Evolutionary conservation across 2,888 invertebrate genomes (phyloP).

Genomic region (Lacanobia wlatinum): DNA sequence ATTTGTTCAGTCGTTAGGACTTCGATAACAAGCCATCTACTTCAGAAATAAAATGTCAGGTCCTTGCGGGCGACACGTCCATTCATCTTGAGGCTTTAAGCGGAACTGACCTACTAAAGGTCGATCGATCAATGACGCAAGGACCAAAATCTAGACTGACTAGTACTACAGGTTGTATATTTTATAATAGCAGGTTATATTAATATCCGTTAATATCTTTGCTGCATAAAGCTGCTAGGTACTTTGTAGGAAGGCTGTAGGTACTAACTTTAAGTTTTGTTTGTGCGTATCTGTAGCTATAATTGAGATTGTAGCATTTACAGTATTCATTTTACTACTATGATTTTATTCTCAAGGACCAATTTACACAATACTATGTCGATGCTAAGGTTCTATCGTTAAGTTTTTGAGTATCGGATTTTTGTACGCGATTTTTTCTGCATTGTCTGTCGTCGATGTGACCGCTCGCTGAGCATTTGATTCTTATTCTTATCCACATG

Average conservation of each 20-base stretch:
- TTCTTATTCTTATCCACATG: background rate
- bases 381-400: too few species aligned
- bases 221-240: background rate
- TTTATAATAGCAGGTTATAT: background rate
- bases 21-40: background rate
- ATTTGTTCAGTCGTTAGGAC: background rate
- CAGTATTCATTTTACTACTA: background rate
- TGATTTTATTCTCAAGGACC: background rate
- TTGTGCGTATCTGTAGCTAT: background rate
- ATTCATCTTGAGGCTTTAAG: conserved; percentile 20
- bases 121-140: conserved; percentile 10
- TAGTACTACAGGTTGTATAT: background rate
- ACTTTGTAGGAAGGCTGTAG: background rate
- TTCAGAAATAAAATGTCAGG: conserved; percentile 30
- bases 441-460: background rate
- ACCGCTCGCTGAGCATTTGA: background rate
- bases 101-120: conserved; percentile 16
- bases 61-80: conserved; percentile 1
- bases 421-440: background rate
- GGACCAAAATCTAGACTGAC: conserved; percentile 11
- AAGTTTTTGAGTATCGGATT: background rate
- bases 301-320: background rate
- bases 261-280: background rate
- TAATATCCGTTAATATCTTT: background rate
- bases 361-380: background rate